These are phyloP conservation scores for Melangyna quadrimaculata DNA, from an alignment of 2,888 invertebrate species.

Conservation along the genomic window DNA sequence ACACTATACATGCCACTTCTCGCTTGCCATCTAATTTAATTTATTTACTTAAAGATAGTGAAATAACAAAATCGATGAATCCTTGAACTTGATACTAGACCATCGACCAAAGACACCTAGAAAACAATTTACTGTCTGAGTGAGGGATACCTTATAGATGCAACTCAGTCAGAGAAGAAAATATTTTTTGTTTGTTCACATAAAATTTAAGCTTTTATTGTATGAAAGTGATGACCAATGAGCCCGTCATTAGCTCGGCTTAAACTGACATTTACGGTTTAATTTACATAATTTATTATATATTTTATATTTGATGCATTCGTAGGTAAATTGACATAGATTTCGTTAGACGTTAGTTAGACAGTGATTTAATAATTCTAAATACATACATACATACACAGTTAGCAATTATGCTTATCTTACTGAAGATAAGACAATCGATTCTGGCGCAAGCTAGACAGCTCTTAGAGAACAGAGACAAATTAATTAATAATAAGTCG, in stretches of 20 bases:
- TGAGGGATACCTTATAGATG: conserved; percentile 50
- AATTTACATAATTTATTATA: background rate
- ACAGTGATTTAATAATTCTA: too few species aligned
- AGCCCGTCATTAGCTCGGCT: background rate
- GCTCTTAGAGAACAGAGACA: too few species aligned
- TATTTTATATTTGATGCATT: too few species aligned
- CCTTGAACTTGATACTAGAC: conserved; percentile 64
- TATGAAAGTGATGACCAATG: too few species aligned
- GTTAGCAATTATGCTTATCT: too few species aligned
- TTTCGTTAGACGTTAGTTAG: too few species aligned
- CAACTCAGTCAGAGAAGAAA: background rate
- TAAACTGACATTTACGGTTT: background rate
- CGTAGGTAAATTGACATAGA: too few species aligned
- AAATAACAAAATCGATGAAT: conserved; percentile 68
- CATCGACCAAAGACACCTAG: conserved; percentile 4
- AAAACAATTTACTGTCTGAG: background rate
- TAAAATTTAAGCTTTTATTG: background rate
- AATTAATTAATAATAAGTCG: too few species aligned
- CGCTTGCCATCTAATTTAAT: conserved; percentile 54
- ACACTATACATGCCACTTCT: background rate
- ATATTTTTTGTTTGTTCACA: background rate
- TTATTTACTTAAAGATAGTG: conserved; percentile 58
- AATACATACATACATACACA: too few species aligned
- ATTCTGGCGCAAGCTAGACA: too few species aligned
- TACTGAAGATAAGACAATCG: too few species aligned